Conservation (phyloP, 2,797 vertebrate species). For the Dicrostonyx torquatus region DNA sequence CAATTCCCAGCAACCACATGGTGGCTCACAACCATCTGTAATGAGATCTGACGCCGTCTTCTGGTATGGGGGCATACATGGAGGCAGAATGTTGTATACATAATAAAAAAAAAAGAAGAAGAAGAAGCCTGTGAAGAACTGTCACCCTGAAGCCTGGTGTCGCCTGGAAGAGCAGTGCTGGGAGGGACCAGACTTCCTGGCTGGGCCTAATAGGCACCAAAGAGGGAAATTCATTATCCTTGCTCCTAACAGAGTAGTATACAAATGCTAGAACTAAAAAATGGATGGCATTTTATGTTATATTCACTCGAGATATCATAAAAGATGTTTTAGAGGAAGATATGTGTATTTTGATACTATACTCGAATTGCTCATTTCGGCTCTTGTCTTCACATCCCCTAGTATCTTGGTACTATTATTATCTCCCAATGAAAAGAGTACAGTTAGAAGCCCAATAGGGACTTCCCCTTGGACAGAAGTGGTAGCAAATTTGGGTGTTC, state of each 20-base stretch:
- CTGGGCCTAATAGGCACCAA: not conserved
- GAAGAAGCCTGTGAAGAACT: not conserved
- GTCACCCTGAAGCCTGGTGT: not conserved
- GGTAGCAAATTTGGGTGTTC: not conserved
- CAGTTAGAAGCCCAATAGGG: not conserved
- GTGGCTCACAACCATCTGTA: no score
- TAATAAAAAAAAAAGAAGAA: no score
- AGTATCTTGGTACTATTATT: not conserved
- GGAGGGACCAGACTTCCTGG: not conserved
- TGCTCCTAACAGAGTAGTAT: not conserved
- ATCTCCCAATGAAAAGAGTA: not conserved
- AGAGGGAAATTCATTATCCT: not conserved
- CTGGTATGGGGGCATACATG: no score
- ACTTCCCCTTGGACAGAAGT: not conserved
- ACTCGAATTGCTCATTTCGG: not conserved
- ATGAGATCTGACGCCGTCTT: no score
- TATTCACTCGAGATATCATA: constrained; percentile 15
- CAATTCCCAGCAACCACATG: no score
- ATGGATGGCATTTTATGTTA: not conserved
- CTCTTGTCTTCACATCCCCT: not conserved
- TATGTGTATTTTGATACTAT: not conserved
- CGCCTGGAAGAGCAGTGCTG: not conserved
- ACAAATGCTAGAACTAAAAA: not conserved
- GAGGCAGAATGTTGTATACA: no score
- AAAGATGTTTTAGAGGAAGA: constrained; percentile 13